These are phyloP conservation scores for Excalfactoria chinensis DNA, from an alignment of 2,113 vertebrate genomes.

Conservation along the genomic window DNA sequence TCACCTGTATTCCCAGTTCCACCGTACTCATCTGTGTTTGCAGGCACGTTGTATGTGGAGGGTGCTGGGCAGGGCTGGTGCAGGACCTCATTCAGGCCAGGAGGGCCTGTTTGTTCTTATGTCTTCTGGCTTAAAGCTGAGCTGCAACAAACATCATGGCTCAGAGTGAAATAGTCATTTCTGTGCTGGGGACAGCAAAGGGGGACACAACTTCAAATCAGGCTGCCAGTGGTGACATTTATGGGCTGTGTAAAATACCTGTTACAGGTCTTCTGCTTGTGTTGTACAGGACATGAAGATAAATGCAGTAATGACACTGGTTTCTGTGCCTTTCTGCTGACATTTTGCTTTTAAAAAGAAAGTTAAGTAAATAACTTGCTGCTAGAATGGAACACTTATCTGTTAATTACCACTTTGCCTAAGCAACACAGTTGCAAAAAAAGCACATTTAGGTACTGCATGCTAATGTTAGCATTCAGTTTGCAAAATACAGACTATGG, in stretches of 20 bases:
- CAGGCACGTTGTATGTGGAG: not conserved
- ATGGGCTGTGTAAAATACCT: not conserved
- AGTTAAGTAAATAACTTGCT: not conserved
- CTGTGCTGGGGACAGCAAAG: not conserved
- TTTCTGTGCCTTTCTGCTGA: not conserved
- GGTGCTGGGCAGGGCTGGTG: not conserved
- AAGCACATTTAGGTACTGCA: not conserved
- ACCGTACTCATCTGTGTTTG: not conserved
- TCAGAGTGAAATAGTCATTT: not conserved
- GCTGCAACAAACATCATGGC: not conserved
- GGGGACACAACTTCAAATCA: not conserved
- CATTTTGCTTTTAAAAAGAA: not conserved
- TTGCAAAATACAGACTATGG: not conserved
- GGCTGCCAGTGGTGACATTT: not conserved
- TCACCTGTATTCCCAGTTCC: not conserved
- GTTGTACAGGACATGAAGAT: not conserved
- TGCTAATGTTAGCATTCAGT: not conserved
- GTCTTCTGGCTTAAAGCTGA: not conserved
- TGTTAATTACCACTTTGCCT: conserved; percentile 1
- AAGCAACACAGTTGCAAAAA: not conserved
- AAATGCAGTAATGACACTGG: not conserved
- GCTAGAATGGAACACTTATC: not conserved
- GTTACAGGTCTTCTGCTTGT: not conserved
- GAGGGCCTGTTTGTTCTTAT: not conserved
- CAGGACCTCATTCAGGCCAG: not conserved